phyloP scores from a whole-genome alignment of 2,888 invertebrate genomes.

The Mayetiola destructor region DNA sequence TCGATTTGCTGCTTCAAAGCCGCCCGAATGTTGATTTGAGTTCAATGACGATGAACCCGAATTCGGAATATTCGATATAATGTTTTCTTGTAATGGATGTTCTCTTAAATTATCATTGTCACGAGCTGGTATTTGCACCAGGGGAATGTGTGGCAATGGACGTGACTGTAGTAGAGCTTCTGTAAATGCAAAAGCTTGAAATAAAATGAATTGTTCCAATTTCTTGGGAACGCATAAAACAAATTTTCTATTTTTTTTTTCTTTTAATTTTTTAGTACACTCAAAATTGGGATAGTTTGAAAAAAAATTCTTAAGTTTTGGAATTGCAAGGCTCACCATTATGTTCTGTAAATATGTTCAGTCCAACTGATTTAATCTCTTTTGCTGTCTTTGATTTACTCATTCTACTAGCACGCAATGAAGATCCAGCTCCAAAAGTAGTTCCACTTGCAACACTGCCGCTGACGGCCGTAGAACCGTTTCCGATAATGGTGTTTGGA shows the following conservation, averaged over 20 bases:
- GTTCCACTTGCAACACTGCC: slow-evolving; percentile 24
- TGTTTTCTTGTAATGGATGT: neutral
- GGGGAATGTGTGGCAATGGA: slow-evolving; percentile 83
- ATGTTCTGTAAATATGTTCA: slow-evolving; percentile 89
- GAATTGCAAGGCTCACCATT: slow-evolving; percentile 65
- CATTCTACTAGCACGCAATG: slow-evolving; percentile 57
- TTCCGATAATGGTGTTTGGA: slow-evolving; percentile 19
- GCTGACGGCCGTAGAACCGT: slow-evolving; percentile 29
- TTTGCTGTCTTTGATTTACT: slow-evolving; percentile 58
- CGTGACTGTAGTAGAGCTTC: slow-evolving; percentile 87
- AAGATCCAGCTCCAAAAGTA: slow-evolving; percentile 36
- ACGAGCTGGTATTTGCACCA: slow-evolving; percentile 20
- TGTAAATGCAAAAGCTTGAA: too few relatives aligned
- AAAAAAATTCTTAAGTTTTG: neutral
- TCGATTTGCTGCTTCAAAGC: slow-evolving; percentile 44
- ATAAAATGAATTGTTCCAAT: too few relatives aligned
- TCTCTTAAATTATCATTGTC: too few relatives aligned
- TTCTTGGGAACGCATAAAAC: neutral
- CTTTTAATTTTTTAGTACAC: neutral
- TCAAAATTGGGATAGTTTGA: too few relatives aligned
- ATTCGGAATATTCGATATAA: slow-evolving; percentile 18
- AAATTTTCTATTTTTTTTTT: neutral
- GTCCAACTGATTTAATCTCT: slow-evolving; percentile 71
- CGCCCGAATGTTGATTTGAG: slow-evolving; percentile 32
- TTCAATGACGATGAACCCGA: neutral